Percentiles rank a stretch among this genome's conserved stretches.
These are phyloP conservation scores for Dipodomys stephensi DNA, from an alignment of 2,113 vertebrate genomes.

Conservation along the genomic window DNA sequence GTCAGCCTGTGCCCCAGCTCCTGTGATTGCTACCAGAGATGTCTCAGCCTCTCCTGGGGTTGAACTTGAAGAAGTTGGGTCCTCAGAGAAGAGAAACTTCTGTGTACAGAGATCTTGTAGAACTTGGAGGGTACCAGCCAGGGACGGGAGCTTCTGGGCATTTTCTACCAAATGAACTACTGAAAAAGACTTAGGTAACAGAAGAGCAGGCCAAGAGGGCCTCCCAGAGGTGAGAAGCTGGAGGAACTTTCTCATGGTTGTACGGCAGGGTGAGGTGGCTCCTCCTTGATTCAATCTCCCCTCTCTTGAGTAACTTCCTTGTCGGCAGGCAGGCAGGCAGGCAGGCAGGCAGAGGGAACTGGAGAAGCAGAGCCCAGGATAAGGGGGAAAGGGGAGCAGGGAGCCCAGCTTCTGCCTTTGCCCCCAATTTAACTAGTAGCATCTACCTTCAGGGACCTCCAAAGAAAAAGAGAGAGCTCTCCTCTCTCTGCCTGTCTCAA, in stretches of 20 bases:
- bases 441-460: neutral
- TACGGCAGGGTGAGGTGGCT: neutral
- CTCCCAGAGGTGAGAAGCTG: neutral
- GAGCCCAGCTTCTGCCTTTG: neutral
- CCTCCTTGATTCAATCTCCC: conserved; percentile 49
- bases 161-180: neutral
- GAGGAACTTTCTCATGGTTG: conserved; percentile 38
- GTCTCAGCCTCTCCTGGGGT: no score
- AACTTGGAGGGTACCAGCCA: neutral
- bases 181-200: neutral
- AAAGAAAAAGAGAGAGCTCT: neutral
- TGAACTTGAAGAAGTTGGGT: neutral
- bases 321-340: neutral
- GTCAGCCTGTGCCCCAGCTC: accelerated
- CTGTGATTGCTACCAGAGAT: neutral
- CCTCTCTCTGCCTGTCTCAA: neutral
- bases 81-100: neutral
- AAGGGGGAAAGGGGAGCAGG: neutral
- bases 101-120: neutral
- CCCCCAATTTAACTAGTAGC: neutral
- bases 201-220: neutral
- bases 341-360: neutral
- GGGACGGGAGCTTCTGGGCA: accelerated
- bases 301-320: neutral
- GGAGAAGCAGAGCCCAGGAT: neutral